Conservation (phyloP, 2,113 vertebrate genomes). For the Calypte anna region DNA sequence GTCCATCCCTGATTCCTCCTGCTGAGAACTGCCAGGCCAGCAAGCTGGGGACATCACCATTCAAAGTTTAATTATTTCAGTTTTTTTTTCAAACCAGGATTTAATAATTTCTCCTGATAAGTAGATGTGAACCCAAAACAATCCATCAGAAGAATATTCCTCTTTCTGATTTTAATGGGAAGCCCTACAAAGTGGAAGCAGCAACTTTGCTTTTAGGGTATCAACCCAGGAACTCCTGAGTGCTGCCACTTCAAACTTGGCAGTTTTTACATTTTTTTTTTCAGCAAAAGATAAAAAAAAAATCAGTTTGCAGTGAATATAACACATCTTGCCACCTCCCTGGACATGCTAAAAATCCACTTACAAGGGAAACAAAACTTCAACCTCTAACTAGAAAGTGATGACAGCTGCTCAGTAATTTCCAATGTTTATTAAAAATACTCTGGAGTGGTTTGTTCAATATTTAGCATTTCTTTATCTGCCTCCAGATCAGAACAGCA, state of each 20-base stretch:
- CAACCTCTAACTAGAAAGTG: slow-evolving; percentile 11
- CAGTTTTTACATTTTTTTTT: neutral
- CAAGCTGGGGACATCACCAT: neutral
- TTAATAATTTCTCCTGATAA: neutral
- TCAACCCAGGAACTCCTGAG: neutral
- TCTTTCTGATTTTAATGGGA: neutral
- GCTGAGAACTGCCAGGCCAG: neutral
- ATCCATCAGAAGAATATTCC: neutral
- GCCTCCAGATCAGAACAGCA: slow-evolving; percentile 39
- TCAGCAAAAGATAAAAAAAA: neutral
- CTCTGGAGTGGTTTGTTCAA: slow-evolving; percentile 27
- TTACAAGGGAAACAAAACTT: neutral
- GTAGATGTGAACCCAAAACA: neutral
- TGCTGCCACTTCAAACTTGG: neutral
- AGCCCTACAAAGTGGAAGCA: neutral
- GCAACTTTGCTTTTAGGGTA: neutral
- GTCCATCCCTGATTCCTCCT: neutral
- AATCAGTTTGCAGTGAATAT: neutral
- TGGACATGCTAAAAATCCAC: neutral
- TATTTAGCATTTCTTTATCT: slow-evolving; percentile 48
- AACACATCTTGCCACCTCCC: neutral
- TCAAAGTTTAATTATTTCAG: too few relatives aligned
- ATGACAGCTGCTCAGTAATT: slow-evolving; percentile 33
- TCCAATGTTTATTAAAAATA: slow-evolving; percentile 14
- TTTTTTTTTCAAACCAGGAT: neutral